Conservation (phyloP, 2,888 invertebrate genomes). For the Tachystola acroxantha region DNA sequence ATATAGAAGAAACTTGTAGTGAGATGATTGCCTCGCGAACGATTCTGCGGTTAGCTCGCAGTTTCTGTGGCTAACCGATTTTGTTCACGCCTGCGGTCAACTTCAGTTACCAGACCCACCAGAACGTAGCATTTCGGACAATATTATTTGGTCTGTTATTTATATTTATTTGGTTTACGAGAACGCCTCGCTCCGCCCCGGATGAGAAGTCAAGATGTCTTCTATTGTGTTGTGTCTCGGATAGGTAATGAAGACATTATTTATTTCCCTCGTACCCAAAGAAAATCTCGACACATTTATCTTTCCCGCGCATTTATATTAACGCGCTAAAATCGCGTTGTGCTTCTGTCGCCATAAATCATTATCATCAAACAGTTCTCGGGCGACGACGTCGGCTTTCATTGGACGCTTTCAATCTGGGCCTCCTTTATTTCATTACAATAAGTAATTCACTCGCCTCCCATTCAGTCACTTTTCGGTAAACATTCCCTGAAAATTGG, state of each 20-base stretch:
- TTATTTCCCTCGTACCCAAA: slow-evolving; percentile 49
- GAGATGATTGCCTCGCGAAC: slow-evolving; percentile 55
- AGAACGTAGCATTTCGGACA: slow-evolving; percentile 11
- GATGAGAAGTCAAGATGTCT: slow-evolving; percentile 23
- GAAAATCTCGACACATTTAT: slow-evolving; percentile 58
- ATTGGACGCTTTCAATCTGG: slow-evolving; percentile 72
- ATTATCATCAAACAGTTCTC: slow-evolving; percentile 68
- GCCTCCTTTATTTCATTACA: slow-evolving; percentile 73
- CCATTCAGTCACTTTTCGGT: slow-evolving; percentile 70
- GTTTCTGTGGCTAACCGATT: slow-evolving; percentile 53
- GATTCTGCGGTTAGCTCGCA: slow-evolving; percentile 48
- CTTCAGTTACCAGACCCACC: slow-evolving; percentile 35
- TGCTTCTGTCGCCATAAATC: slow-evolving; percentile 70
- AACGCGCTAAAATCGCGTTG: slow-evolving; percentile 64
- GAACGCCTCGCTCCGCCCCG: slow-evolving; percentile 14
- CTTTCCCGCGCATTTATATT: slow-evolving; percentile 64
- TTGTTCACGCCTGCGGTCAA: slow-evolving; percentile 58
- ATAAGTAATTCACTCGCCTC: slow-evolving; percentile 72
- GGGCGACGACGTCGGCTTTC: slow-evolving; percentile 58
- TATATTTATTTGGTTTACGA: slow-evolving; percentile 19
- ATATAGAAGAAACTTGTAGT: slow-evolving; percentile 53
- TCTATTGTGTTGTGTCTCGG: slow-evolving; percentile 28
- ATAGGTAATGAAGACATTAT: slow-evolving; percentile 29
- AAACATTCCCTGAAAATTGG: slow-evolving; percentile 71
- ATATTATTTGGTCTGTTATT: slow-evolving; percentile 19